Evolutionary conservation across 2,113 vertebrate genomes (phyloP).

Genomic region (Callospermophilus lateralis): DNA sequence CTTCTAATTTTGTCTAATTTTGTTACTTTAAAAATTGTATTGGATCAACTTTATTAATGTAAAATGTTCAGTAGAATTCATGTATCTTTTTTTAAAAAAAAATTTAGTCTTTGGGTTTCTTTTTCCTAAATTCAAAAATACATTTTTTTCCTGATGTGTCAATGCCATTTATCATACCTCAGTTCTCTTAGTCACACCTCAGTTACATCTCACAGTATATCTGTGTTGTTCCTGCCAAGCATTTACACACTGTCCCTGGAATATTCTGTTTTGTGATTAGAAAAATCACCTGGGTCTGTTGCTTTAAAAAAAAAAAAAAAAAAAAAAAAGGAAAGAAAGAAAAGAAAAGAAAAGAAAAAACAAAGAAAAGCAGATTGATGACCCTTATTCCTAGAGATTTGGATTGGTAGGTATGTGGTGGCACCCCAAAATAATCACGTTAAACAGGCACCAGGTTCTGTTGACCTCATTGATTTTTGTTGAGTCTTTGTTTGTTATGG

Average conservation of each 20-base stretch:
- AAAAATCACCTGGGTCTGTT: not conserved
- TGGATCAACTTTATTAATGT: not conserved
- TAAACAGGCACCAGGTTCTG: not conserved
- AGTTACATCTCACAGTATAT: not conserved
- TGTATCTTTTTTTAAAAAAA: not conserved
- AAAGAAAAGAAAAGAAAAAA: not conserved
- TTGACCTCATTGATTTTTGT: not conserved
- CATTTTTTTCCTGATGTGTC: not conserved
- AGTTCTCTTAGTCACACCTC: not conserved
- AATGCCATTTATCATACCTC: not conserved
- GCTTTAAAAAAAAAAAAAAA: not conserved
- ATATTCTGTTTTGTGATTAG: not conserved
- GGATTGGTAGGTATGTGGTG: not conserved
- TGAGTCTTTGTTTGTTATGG: too few species aligned
- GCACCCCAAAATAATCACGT: not conserved
- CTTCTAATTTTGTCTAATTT: not conserved
- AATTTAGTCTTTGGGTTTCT: slow-evolving; percentile 1
- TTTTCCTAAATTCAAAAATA: slow-evolving; percentile 4
- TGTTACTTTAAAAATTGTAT: not conserved
- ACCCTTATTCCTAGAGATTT: not conserved
- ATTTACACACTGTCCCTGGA: not conserved
- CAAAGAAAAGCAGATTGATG: not conserved
- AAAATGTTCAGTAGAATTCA: not conserved
- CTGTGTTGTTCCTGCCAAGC: not conserved
- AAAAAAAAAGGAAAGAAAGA: too few species aligned